Base-by-base conservation (phyloP, 2,113 vertebrate species). In the Melanerpes aurifrons region DNA sequence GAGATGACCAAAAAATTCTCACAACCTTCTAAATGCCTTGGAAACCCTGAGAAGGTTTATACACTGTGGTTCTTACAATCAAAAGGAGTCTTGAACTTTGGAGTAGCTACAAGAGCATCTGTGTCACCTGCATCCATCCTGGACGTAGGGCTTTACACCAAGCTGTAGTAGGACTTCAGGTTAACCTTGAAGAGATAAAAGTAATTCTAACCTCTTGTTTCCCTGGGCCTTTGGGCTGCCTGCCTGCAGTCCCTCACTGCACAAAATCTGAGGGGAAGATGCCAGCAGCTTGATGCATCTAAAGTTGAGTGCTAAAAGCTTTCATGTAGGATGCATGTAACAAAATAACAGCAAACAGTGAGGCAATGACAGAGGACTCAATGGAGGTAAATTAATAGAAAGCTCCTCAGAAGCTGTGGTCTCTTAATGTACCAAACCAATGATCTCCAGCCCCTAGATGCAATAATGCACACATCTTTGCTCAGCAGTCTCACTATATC, bases 321-420 rank as follows among this genome's bases (percentile, higher is more conserved):
- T 84, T 81, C 86, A 67, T 69, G 57, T 82, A 32, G 61, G n/a
- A 82, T 87, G 68, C 59, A 10, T 19, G 7, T 76, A 73, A 79
- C 12, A 0, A 77, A 94, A 35, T 69, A 75, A 31, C 80, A 57
- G 58, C 24, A 35, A 75, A 32, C 0, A 0, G 53, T 37, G 78
- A 87, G 53, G 57, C 75, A 77, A 61, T 89, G 71, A 48, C 15
- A 57, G 57, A 58, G 86, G 78, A 94, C 58, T 62, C 92, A 20
- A 21, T 78, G 80, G 22, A 92, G 86, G 58, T 72, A 93, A 96
- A 96, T 94, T 90, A 93, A 96, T 86, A 92, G 93, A 83, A 74
- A 88, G 71, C 54, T 88, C 66, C 75, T 88, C 77, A 88, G 81
- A 67, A 92, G 82, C 80, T 3, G 31, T 82, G 87, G 75, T 89